Conservation (phyloP, 2,888 invertebrate genomes). For the Neelides folsomi region DNA sequence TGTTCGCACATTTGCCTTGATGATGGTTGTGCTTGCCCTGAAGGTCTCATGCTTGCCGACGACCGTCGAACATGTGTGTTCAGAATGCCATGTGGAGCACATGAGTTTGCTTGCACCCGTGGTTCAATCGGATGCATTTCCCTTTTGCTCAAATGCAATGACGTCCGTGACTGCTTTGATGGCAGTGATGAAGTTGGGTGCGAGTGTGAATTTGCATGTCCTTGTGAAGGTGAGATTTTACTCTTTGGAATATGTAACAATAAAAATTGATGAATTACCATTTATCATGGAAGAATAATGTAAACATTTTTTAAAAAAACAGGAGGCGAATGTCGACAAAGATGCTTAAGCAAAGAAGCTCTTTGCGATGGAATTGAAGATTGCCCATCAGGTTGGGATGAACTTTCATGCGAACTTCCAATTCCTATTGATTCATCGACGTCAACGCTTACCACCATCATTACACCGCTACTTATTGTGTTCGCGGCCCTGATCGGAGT, state of each 20-base stretch:
- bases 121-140: slow-evolving; percentile 49
- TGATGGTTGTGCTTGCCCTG: slow-evolving; percentile 58
- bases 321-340: slow-evolving; percentile 7
- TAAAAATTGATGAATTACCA: no score
- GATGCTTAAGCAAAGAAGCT: slow-evolving; percentile 1
- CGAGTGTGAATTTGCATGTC: slow-evolving; percentile 16
- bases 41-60: slow-evolving; percentile 46
- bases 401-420: slow-evolving; percentile 17
- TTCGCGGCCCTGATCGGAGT: slow-evolving; percentile 13
- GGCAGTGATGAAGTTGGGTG: slow-evolving; percentile 58
- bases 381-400: slow-evolving; percentile 39
- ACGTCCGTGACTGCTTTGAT: slow-evolving; percentile 63
- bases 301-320: no score
- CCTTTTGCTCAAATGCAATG: slow-evolving; percentile 56
- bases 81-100: slow-evolving; percentile 22
- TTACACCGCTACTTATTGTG: slow-evolving; percentile 15
- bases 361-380: slow-evolving; percentile 38
- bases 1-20: slow-evolving; percentile 30
- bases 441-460: slow-evolving; percentile 12
- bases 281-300: no score
- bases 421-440: not conserved
- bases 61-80: slow-evolving; percentile 35
- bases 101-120: slow-evolving; percentile 23
- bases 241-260: no score
- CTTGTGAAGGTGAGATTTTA: slow-evolving; percentile 11